Percentiles rank a stretch among this genome's conserved stretches.
Conservation (phyloP, 2,888 invertebrate genomes). For the Caprella mutica region DNA sequence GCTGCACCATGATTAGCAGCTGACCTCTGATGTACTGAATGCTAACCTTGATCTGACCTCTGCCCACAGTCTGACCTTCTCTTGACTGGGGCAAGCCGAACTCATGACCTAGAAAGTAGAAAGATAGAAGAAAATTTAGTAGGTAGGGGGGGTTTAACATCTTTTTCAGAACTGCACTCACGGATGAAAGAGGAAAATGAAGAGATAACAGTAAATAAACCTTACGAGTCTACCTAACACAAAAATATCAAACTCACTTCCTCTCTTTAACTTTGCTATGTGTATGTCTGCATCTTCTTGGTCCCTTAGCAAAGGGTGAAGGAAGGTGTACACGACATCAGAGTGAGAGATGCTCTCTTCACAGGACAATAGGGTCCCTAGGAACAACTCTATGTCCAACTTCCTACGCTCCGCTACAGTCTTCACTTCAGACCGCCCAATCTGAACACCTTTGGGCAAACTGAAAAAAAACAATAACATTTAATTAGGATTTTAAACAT, state of each 20-base stretch:
- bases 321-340: constrained; percentile 95
- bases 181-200: too few species aligned
- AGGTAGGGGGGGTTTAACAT: too few species aligned
- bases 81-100: too few species aligned
- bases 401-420: constrained; percentile 77
- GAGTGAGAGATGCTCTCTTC: constrained; percentile 91
- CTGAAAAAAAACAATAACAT: constrained; percentile 35
- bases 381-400: constrained; percentile 74
- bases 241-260: constrained; percentile 27
- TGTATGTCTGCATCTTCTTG: constrained; percentile 69
- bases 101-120: too few species aligned
- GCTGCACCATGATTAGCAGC: constrained; percentile 76
- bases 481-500: too few species aligned
- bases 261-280: constrained; percentile 64
- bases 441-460: constrained; percentile 37
- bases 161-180: too few species aligned
- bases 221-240: too few species aligned
- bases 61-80: too few species aligned
- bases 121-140: too few species aligned
- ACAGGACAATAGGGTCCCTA: constrained; percentile 70
- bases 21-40: constrained; percentile 49
- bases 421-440: constrained; percentile 82
- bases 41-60: constrained; percentile 28
- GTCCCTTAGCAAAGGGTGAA: constrained; percentile 88
- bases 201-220: too few species aligned